Evolutionary conservation across 2,888 invertebrate species (phyloP), one percentile per base, ranked within the genome.

Genomic region (Leptura quadrifasciata): DNA sequence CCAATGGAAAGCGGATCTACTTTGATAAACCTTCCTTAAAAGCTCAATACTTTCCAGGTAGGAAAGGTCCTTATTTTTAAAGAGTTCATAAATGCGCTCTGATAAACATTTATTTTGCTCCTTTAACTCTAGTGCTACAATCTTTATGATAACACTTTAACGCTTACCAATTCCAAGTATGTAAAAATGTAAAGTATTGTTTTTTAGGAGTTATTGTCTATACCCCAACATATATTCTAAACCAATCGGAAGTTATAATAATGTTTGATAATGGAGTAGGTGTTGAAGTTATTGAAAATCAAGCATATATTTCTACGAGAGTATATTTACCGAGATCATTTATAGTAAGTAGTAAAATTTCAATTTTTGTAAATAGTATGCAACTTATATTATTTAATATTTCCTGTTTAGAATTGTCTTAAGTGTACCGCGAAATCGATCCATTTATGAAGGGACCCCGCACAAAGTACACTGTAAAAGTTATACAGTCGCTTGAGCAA

Each of bases 251-350:
- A 90, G 96, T 98, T 27, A 93, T 98, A 47, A 94, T 98, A 68
- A 97, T 98, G 96, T 97, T 98, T 87, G 94, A 97, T 76, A 96
- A 96, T 0, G 98, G 98, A 1, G 96, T 96, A 61, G 98, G 98
- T 0, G 93, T 98, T 0, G 97, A 98, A 88, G 95, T 98, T 0
- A 91, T 97, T 0, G 97, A 97, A 87, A 96, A 96, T 88, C 93
- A 93, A 85, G 98, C 97, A 2, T 96, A 92, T 84, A 93, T 97
- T 94, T 93, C 95, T 0, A 94, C 95, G 0, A 92, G 97, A 81
- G 95, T 96, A 0, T 97, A 95, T 85, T 88, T 97, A 21, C 97
- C 98, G 4, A 95, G 97, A 95, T 92, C 92, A 21, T 97, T 95
- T 89, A 94, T 97, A 90, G 97, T 97, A 89, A 92, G 93, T 90